Percentiles rank a stretch among this genome's conserved stretches.
Evolutionary conservation across 1,140 invertebrate genomes (phyloP).

Genomic region (Leptestheria dahalacensis): DNA sequence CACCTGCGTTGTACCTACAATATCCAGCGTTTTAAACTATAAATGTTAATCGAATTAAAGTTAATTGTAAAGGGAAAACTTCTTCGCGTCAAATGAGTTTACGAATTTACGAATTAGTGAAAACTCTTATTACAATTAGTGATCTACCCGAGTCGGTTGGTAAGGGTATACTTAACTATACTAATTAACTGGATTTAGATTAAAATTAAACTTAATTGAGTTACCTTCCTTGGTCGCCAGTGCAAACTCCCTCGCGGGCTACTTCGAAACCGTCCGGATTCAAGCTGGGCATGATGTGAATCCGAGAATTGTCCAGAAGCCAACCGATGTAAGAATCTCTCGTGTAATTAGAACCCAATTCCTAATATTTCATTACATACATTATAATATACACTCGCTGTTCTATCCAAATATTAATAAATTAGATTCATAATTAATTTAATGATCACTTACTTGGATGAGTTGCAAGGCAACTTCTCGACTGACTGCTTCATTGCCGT

Average conservation of each 20-base stretch:
- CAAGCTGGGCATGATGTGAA: constrained; percentile 39
- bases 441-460: constrained; percentile 28
- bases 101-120: neutral
- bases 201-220: too few species aligned
- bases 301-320: constrained; percentile 33
- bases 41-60: too few species aligned
- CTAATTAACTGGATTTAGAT: too few species aligned
- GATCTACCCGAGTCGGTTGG: neutral
- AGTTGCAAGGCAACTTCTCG: constrained; percentile 39
- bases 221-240: constrained; percentile 27
- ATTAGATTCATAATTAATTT: neutral
- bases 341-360: constrained; percentile 30
- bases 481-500: constrained; percentile 40
- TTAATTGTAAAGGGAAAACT: too few species aligned
- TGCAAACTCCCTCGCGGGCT: constrained; percentile 30
- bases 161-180: too few species aligned
- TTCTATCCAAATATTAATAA: neutral
- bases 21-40: too few species aligned
- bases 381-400: neutral
- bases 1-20: constrained; percentile 23
- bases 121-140: neutral
- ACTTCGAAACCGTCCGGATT: constrained; percentile 36
- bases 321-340: constrained; percentile 27
- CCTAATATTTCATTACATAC: constrained; percentile 21
- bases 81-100: neutral